Evolutionary conservation across 1,140 invertebrate genomes (phyloP), one percentile per base, ranked within the genome.

Genomic region (Aricia agestis): DNA sequence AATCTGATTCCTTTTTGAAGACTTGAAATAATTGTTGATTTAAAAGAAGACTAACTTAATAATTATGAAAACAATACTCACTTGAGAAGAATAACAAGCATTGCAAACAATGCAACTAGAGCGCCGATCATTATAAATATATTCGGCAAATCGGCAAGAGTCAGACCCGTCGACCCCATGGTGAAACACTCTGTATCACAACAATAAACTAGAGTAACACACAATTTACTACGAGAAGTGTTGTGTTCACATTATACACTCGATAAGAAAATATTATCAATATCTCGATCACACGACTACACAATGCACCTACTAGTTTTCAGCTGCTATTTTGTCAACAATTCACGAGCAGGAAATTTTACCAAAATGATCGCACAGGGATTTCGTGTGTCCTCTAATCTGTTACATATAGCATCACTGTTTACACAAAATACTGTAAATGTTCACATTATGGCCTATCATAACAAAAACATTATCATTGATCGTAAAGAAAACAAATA

Each of bases 91-190:
- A 88, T 90, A 72, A 88, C 87, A 71, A 90, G 82, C 86, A 90
- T 88, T 52, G 86, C 82, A 74, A 92, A 88, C 57, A 89, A 78
- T 31, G 85, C 84, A 31, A 95, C 92, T 19, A 95, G 86, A 52
- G 95, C 93, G 17, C 93, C 94, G 72, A 95, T 92, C 78, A 95
- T 94, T 74, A 94, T 94, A 85, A 95, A 94, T 82, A 95, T 94
- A 86, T 95, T 95, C 78, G 94, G 94, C 80, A 95, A 90, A 81
- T 95, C 95, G 66, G 94, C 94, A 76, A 95, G 92, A 72, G 94
- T 94, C 67, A 95, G 91, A 70, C 94, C 92, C 80, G 94, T 84
- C 88, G 89, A 83, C 42, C 89, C 89, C 89, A 91, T 91, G 74
- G 84, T 82, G 71, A 67, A 74, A 80, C 77, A 79, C 80, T 85